Evolutionary conservation across 2,888 invertebrate genomes (phyloP).

Genomic region (Cataglyphis rosenhaueri): DNA sequence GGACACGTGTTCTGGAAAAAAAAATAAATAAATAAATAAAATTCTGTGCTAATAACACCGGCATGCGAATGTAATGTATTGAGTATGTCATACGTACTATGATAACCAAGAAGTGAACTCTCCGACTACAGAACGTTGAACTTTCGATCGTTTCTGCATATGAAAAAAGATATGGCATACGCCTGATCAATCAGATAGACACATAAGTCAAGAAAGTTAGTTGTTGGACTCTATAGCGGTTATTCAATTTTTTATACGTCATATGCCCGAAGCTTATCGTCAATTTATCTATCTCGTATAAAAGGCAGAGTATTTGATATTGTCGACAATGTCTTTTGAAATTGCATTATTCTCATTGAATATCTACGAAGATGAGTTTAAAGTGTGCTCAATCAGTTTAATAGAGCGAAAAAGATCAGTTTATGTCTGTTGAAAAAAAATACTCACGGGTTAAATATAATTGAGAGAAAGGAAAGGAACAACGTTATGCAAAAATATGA

Average conservation of each 20-base stretch:
- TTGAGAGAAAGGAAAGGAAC: neutral
- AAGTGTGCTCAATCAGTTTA: neutral
- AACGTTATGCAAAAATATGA: slow-evolving; percentile 11
- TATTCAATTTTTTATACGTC: slow-evolving; percentile 24
- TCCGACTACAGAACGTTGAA: slow-evolving; percentile 42
- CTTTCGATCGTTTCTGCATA: slow-evolving; percentile 39
- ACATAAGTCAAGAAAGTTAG: slow-evolving; percentile 30
- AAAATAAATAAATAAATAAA: neutral
- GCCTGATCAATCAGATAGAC: slow-evolving; percentile 48
- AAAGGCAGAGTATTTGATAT: neutral
- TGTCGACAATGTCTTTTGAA: neutral
- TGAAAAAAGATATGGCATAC: slow-evolving; percentile 15
- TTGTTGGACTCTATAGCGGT: slow-evolving; percentile 19
- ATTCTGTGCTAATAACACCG: slow-evolving; percentile 26
- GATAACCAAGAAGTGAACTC: slow-evolving; percentile 41
- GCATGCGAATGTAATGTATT: neutral
- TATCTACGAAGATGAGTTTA: neutral
- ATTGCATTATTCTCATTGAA: neutral
- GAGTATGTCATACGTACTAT: neutral
- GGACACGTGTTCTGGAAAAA: neutral
- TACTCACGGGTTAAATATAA: neutral
- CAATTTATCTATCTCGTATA: slow-evolving; percentile 21
- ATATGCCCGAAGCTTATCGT: slow-evolving; percentile 1
- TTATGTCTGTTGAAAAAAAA: neutral
- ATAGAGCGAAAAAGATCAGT: neutral